These are phyloP conservation scores for Hydrocynus forskahlii DNA, from an alignment of 2,797 vertebrate species.

Conservation along the genomic window DNA sequence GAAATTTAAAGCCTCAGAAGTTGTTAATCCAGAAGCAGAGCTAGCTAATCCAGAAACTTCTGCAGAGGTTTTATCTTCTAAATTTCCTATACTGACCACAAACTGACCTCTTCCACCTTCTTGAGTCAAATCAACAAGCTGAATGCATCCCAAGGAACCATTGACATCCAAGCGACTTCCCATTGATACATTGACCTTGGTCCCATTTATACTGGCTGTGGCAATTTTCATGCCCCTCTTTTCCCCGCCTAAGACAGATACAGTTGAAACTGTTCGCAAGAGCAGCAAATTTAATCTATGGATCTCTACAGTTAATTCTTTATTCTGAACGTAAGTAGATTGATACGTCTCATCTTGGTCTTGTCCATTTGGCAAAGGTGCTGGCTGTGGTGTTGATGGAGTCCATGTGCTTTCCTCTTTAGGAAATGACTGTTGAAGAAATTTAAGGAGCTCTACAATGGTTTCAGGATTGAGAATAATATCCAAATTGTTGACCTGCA, in stretches of 20 bases:
- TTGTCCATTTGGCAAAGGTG: constrained; percentile 73
- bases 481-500: constrained; percentile 97
- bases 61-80: constrained; percentile 74
- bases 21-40: constrained; percentile 67
- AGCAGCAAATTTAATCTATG: constrained; percentile 93
- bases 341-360: constrained; percentile 82
- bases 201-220: constrained; percentile 93
- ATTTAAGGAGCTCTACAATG: constrained; percentile 93
- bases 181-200: constrained; percentile 94
- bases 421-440: constrained; percentile 96
- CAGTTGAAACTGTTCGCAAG: constrained; percentile 85
- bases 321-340: constrained; percentile 91
- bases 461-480: constrained; percentile 98
- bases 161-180: constrained; percentile 86
- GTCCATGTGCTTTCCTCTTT: constrained; percentile 84
- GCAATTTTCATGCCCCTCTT: constrained; percentile 95
- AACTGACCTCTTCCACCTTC: constrained; percentile 88
- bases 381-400: constrained; percentile 62
- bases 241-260: constrained; percentile 80
- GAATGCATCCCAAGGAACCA: constrained; percentile 92
- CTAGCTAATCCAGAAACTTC: constrained; percentile 69
- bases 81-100: constrained; percentile 93
- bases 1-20: constrained; percentile 90
- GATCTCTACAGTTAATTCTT: constrained; percentile 93
- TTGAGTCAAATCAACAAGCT: constrained; percentile 91